Percentiles rank a stretch among this genome's conserved stretches.
phyloP scores from a whole-genome alignment of 2,888 invertebrate genomes.

The Empis stercorea region DNA sequence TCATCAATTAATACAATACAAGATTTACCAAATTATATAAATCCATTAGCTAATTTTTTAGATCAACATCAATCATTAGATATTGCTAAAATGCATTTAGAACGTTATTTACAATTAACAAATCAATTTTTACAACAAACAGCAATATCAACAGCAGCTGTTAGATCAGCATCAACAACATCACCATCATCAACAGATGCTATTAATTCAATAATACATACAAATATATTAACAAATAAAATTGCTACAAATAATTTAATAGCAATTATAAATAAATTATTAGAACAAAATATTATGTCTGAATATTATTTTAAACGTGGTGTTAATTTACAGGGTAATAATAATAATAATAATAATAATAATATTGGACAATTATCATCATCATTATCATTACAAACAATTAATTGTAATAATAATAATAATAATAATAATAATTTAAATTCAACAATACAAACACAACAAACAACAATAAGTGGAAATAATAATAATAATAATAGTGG shows the following conservation, averaged over 20 bases:
- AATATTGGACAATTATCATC: neutral
- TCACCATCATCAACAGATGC: slow-evolving; percentile 15
- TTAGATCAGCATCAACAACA: slow-evolving; percentile 13
- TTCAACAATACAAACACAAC: slow-evolving; percentile 2
- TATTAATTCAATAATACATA: slow-evolving; percentile 18
- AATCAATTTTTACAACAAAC: slow-evolving; percentile 24
- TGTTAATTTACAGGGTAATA: slow-evolving; percentile 13
- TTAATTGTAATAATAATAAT: neutral
- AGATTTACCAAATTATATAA: slow-evolving; percentile 7
- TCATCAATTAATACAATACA: neutral
- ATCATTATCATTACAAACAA: neutral
- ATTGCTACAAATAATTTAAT: slow-evolving; percentile 20
- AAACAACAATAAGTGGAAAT: slow-evolving; percentile 6
- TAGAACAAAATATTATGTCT: slow-evolving; percentile 21
- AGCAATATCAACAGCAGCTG: slow-evolving; percentile 22
- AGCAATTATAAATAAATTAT: slow-evolving; percentile 19
- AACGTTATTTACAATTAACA: slow-evolving; percentile 24
- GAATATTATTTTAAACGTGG: slow-evolving; percentile 21
- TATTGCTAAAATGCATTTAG: slow-evolving; percentile 31
- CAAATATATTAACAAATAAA: slow-evolving; percentile 20
- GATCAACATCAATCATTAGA: slow-evolving; percentile 27
- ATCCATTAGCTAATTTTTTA: slow-evolving; percentile 21
- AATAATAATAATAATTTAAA: neutral
- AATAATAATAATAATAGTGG: slow-evolving; percentile 2
- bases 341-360: neutral